These are phyloP conservation scores for Drosophila virilis DNA, from an alignment of 1,140 invertebrate species.

Conservation along the genomic window DNA sequence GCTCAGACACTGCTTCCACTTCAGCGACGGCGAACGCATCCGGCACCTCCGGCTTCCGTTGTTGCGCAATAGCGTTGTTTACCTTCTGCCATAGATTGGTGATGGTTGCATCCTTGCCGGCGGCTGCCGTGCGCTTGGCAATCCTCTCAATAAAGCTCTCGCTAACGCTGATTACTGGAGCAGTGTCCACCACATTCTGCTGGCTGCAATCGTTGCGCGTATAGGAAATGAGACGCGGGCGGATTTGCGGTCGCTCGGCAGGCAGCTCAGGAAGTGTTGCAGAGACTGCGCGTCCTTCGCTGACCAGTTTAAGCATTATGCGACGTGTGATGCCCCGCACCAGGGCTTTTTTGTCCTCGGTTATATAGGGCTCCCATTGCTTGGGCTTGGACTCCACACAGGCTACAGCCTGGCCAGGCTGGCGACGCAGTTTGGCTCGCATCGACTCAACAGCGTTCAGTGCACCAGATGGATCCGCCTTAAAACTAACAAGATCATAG, in stretches of 20 bases:
- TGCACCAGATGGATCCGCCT: slow-evolving; percentile 57
- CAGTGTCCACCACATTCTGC: slow-evolving; percentile 44
- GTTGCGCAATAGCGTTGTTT: slow-evolving; percentile 61
- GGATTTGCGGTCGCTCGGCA: slow-evolving; percentile 74
- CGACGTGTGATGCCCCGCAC: slow-evolving; percentile 64
- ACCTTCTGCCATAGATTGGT: slow-evolving; percentile 71
- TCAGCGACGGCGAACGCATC: background rate
- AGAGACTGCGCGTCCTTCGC: slow-evolving; percentile 67
- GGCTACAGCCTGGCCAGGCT: background rate
- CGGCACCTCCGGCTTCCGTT: slow-evolving; percentile 30
- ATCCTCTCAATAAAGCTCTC: slow-evolving; percentile 78
- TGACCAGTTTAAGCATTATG: slow-evolving; percentile 64
- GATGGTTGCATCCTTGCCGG: slow-evolving; percentile 62
- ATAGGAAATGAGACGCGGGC: slow-evolving; percentile 63
- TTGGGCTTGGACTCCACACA: slow-evolving; percentile 53
- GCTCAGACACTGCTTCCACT: background rate
- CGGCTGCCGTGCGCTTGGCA: slow-evolving; percentile 68
- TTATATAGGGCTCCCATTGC: slow-evolving; percentile 60
- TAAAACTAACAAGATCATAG: slow-evolving; percentile 87
- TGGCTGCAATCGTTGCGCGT: slow-evolving; percentile 56
- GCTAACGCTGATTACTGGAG: slow-evolving; percentile 34
- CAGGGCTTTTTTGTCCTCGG: slow-evolving; percentile 52
- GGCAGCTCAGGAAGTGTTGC: slow-evolving; percentile 74
- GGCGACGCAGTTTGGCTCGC: slow-evolving; percentile 65
- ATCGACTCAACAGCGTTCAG: slow-evolving; percentile 48